Conservation (phyloP, 1,140 invertebrate genomes). For the Trigoniulus corallinus region DNA sequence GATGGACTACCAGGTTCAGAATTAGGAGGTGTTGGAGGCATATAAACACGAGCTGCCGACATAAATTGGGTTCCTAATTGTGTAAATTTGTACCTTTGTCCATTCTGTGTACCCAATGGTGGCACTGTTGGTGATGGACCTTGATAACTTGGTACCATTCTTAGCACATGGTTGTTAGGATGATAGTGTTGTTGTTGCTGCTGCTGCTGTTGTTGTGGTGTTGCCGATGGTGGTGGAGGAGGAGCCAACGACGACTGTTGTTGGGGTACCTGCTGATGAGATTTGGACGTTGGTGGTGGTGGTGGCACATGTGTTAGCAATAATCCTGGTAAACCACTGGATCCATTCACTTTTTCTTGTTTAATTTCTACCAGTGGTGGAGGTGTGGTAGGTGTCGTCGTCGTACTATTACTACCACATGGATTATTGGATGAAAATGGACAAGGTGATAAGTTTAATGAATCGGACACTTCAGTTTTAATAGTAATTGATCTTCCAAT, state of each 20-base stretch:
- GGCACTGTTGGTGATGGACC: background rate
- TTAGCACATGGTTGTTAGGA: conserved; percentile 3
- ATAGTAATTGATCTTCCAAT: conserved; percentile 1
- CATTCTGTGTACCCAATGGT: too few species aligned
- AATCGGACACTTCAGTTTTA: conserved; percentile 11
- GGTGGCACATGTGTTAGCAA: background rate
- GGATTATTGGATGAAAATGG: conserved; percentile 1
- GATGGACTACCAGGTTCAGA: conserved; percentile 48
- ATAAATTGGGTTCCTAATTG: conserved; percentile 13
- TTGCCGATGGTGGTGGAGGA: background rate
- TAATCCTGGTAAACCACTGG: background rate
- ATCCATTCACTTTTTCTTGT: background rate
- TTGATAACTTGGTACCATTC: conserved; percentile 7
- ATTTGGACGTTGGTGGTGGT: too few species aligned
- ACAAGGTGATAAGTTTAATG: conserved; percentile 2
- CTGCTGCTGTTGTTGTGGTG: conserved; percentile 1
- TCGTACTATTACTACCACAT: background rate
- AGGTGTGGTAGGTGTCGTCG: conserved; percentile 3
- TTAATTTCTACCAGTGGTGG: background rate
- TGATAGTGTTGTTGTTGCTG: background rate
- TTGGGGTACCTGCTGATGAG: background rate
- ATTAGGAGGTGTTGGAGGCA: conserved; percentile 59
- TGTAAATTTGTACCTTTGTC: conserved; percentile 6
- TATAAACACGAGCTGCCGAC: conserved; percentile 11
- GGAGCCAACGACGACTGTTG: background rate